Evolutionary conservation across 1,140 invertebrate genomes (phyloP).

Genomic region (Drosophila ambigua): DNA sequence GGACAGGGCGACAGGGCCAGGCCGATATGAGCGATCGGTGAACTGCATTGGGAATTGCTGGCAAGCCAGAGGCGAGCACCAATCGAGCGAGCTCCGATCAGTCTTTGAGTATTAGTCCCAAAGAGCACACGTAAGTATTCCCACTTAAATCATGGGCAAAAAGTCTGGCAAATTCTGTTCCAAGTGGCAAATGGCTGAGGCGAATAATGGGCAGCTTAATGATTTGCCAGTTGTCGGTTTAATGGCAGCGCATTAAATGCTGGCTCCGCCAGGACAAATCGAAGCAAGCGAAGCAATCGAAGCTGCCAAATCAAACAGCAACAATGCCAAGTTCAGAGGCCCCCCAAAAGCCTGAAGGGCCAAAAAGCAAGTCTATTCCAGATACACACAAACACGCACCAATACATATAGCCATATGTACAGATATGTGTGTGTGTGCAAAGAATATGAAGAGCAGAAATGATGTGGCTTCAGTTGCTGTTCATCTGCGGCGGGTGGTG

Average conservation of each 20-base stretch:
- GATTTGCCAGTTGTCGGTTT: no score
- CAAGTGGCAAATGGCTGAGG: no score
- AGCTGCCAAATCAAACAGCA: conserved; percentile 22
- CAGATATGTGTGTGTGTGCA: background rate
- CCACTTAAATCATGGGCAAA: no score
- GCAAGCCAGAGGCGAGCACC: no score
- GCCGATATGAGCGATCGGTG: conserved; percentile 5
- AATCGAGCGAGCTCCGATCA: conserved; percentile 6
- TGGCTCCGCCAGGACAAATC: background rate
- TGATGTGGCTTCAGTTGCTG: background rate
- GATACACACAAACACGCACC: no score
- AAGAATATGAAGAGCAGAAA: background rate
- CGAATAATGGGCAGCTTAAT: no score
- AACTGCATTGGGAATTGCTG: background rate
- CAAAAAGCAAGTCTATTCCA: background rate
- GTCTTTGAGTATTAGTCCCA: conserved; percentile 30
- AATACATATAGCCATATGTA: background rate
- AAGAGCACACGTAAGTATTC: conserved; percentile 35
- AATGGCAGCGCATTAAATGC: no score
- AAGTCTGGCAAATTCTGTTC: no score
- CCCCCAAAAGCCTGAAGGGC: background rate
- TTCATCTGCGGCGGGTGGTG: no score
- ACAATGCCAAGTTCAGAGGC: conserved; percentile 15
- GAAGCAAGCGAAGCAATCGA: background rate
- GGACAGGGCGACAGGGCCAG: background rate